Percentiles rank a stretch among this genome's conserved stretches.
These are phyloP conservation scores for Teleogryllus occipitalis DNA, from an alignment of 1,140 invertebrate genomes.

Conservation along the genomic window DNA sequence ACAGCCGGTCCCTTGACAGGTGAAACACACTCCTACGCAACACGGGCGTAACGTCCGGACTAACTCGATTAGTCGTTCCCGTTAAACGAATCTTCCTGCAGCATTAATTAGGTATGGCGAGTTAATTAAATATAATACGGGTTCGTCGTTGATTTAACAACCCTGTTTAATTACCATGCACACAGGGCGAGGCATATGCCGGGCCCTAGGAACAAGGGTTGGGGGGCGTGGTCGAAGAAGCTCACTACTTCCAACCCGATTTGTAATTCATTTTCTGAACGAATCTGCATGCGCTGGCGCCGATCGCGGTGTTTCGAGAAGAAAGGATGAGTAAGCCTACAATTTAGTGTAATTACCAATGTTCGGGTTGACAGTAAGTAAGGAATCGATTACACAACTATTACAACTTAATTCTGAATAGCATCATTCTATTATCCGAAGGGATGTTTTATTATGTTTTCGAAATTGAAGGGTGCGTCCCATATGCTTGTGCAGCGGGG, in stretches of 20 bases:
- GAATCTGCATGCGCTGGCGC: not conserved
- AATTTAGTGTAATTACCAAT: conserved; percentile 6
- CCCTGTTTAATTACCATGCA: not conserved
- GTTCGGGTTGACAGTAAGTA: not conserved
- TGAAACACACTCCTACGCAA: no score
- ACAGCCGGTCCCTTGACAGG: no score
- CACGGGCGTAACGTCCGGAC: no score
- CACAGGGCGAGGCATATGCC: not conserved
- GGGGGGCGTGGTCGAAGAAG: not conserved
- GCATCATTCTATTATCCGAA: not conserved
- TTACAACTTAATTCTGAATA: not conserved
- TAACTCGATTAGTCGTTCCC: not conserved
- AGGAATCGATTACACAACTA: not conserved
- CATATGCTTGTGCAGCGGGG: not conserved
- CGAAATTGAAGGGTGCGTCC: not conserved
- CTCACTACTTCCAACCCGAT: not conserved
- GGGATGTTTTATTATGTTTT: not conserved
- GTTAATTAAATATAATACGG: not conserved
- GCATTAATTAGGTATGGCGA: not conserved
- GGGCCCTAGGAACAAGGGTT: not conserved
- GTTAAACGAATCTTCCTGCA: not conserved
- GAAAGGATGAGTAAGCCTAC: not conserved
- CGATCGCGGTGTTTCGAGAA: not conserved
- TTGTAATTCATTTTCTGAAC: not conserved
- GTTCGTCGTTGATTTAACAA: not conserved